These are phyloP conservation scores for Dryocosmus kuriphilus DNA, from an alignment of 2,888 invertebrate species.

Conservation along the genomic window DNA sequence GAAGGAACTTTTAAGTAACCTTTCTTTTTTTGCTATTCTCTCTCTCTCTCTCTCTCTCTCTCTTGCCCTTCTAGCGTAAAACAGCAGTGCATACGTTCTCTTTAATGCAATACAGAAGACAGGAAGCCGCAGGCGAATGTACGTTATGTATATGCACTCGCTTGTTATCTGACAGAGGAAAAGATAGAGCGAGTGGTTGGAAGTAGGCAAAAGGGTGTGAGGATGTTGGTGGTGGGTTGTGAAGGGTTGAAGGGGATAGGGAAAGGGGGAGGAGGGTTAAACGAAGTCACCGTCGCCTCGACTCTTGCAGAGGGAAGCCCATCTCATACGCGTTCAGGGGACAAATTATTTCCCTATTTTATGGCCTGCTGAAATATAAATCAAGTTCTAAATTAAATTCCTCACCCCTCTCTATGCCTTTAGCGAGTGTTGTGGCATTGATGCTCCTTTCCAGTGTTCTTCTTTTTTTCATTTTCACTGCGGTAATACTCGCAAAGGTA, in stretches of 20 bases:
- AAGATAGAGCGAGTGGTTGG: constrained; percentile 28
- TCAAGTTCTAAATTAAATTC: constrained; percentile 77
- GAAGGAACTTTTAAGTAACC: no score
- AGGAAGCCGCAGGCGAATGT: constrained; percentile 23
- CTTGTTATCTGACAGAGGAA: constrained; percentile 48
- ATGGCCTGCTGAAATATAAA: constrained; percentile 76
- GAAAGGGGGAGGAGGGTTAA: constrained; percentile 27
- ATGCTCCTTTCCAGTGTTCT: constrained; percentile 10
- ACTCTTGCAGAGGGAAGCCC: constrained; percentile 58
- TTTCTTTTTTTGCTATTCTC: background rate
- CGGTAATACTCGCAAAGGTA: background rate
- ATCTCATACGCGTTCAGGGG: constrained; percentile 75
- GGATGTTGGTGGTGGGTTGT: background rate
- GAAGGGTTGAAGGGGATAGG: background rate
- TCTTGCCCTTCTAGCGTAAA: background rate
- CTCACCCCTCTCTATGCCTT: constrained; percentile 63
- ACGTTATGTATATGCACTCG: constrained; percentile 50
- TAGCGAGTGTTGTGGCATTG: constrained; percentile 43
- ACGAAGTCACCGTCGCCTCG: constrained; percentile 41
- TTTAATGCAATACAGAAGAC: constrained; percentile 26
- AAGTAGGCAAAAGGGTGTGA: constrained; percentile 14
- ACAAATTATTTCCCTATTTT: constrained; percentile 77
- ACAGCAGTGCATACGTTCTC: constrained; percentile 19
- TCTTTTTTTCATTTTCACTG: constrained; percentile 10
- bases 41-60: background rate